Conservation (phyloP, 2,888 invertebrate species). For the Nomada lathburiana region DNA sequence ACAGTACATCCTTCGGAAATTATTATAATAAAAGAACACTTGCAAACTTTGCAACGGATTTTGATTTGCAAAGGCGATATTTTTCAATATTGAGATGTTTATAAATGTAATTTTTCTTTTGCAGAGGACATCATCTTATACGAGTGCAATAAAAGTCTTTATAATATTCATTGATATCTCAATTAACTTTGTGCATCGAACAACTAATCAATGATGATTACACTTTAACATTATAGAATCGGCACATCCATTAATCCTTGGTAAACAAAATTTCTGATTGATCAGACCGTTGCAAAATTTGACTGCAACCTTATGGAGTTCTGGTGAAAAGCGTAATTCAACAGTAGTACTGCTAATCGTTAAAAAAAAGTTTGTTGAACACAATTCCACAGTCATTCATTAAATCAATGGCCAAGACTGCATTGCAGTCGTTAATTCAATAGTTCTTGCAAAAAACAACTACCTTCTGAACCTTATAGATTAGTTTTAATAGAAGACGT, state of each 20-base stretch:
- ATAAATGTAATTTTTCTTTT: not conserved
- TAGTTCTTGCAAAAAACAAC: conserved; percentile 61
- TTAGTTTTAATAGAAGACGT: conserved; percentile 52
- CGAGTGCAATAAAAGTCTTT: conserved; percentile 9
- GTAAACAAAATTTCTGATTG: conserved; percentile 7
- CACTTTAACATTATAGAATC: not conserved
- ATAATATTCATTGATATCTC: not conserved
- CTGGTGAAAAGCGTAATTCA: conserved; percentile 58
- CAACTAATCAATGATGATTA: conserved; percentile 13
- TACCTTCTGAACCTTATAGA: conserved; percentile 51
- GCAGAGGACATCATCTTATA: conserved; percentile 2
- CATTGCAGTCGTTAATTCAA: conserved; percentile 62
- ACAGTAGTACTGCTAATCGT: conserved; percentile 54
- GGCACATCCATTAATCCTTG: conserved; percentile 10
- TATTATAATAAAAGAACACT: conserved; percentile 66
- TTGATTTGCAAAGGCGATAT: conserved; percentile 31
- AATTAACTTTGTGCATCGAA: conserved; percentile 27
- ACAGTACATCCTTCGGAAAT: conserved; percentile 66
- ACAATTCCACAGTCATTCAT: conserved; percentile 70
- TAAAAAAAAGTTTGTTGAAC: conserved; percentile 64
- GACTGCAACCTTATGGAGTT: conserved; percentile 35
- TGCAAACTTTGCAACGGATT: conserved; percentile 63
- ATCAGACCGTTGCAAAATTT: conserved; percentile 49
- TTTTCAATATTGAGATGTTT: not conserved
- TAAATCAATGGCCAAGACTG: conserved; percentile 64